Conservation (phyloP, 1,140 invertebrate genomes). For the Hyposmocoma kahamanoa region DNA sequence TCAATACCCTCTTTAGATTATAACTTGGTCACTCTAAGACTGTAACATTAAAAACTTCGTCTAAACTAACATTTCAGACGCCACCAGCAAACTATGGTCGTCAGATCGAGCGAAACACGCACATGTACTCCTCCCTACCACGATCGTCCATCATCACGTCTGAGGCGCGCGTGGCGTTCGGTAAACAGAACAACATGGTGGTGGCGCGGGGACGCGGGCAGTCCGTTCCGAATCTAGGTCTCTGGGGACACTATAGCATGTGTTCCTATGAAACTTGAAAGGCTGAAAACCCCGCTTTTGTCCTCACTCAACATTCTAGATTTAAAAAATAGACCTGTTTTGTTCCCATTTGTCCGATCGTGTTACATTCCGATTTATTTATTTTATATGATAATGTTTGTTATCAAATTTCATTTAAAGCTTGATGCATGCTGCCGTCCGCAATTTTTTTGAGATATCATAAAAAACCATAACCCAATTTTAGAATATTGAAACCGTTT, state of each 20-base stretch:
- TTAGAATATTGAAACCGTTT: too few relatives aligned
- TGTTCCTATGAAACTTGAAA: background rate
- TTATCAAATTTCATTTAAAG: too few relatives aligned
- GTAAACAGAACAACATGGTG: conserved; percentile 74
- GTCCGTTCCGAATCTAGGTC: conserved; percentile 94
- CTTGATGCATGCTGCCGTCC: too few relatives aligned
- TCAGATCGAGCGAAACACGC: conserved; percentile 77
- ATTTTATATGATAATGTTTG: too few relatives aligned
- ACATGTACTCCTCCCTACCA: conserved; percentile 87
- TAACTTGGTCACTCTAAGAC: too few relatives aligned
- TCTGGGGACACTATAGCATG: conserved; percentile 24
- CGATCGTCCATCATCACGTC: conserved; percentile 75
- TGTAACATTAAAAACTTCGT: too few relatives aligned
- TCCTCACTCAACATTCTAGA: background rate
- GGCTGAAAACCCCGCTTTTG: background rate
- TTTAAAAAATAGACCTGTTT: too few relatives aligned
- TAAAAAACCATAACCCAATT: too few relatives aligned
- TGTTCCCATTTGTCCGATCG: background rate
- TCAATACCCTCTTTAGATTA: too few relatives aligned
- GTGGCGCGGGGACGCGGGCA: conserved; percentile 81
- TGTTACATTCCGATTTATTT: too few relatives aligned
- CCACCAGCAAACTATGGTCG: conserved; percentile 80
- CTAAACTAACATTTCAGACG: conserved; percentile 76
- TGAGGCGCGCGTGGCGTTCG: conserved; percentile 60
- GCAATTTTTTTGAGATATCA: too few relatives aligned